These are phyloP conservation scores for Procambarus virginalis DNA, from an alignment of 1,140 invertebrate genomes.

Conservation along the genomic window DNA sequence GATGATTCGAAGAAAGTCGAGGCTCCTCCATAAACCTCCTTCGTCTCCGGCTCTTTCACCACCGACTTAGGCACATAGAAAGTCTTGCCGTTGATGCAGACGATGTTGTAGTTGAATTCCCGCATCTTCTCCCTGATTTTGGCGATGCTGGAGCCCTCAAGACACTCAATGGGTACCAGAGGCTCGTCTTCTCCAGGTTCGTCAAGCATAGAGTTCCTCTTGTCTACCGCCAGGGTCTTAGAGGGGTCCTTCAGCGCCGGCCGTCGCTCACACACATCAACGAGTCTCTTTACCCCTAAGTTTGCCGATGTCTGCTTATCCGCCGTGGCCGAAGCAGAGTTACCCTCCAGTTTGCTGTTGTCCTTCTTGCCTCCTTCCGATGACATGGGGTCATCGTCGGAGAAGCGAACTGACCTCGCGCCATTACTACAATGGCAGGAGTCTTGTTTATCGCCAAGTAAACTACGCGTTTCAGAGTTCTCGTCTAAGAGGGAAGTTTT, in stretches of 20 bases:
- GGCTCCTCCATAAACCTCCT: slow-evolving; percentile 66
- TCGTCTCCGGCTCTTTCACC: slow-evolving; percentile 60
- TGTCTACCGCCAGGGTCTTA: slow-evolving; percentile 52
- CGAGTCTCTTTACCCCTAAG: slow-evolving; percentile 35
- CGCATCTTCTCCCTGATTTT: slow-evolving; percentile 60
- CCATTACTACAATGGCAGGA: slow-evolving; percentile 27
- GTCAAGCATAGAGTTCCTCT: slow-evolving; percentile 50
- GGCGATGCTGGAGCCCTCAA: slow-evolving; percentile 48
- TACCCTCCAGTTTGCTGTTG: background rate
- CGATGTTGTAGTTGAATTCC: slow-evolving; percentile 58
- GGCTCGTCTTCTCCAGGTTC: slow-evolving; percentile 58
- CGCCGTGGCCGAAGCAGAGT: background rate
- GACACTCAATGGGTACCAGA: slow-evolving; percentile 57
- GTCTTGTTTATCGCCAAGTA: slow-evolving; percentile 15
- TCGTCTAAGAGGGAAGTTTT: slow-evolving; percentile 48
- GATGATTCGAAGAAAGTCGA: slow-evolving; percentile 66
- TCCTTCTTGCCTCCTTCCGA: background rate
- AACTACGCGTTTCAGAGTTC: slow-evolving; percentile 43
- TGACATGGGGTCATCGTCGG: background rate
- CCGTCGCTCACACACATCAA: slow-evolving; percentile 45
- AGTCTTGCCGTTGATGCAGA: slow-evolving; percentile 68
- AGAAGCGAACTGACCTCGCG: slow-evolving; percentile 48
- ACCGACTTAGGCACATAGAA: slow-evolving; percentile 66
- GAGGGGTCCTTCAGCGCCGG: slow-evolving; percentile 57
- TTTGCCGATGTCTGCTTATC: slow-evolving; percentile 12